Percentiles rank a stretch among this genome's conserved stretches.
Conservation (phyloP, 2,888 invertebrate species). For the Synanthedon formicaeformis region DNA sequence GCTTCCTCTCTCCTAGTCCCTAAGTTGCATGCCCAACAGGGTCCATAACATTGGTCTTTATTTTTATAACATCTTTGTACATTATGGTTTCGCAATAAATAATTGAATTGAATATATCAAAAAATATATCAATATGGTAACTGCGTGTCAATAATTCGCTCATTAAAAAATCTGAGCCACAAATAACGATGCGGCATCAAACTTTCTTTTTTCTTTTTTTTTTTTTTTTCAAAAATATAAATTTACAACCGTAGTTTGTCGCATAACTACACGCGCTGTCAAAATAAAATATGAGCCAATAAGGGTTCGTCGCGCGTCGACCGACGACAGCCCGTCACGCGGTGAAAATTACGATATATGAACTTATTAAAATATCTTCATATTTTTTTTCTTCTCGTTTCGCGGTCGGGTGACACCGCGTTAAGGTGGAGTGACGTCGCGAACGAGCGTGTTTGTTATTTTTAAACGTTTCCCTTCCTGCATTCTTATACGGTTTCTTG, state of each 20-base stretch:
- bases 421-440: slow-evolving; percentile 26
- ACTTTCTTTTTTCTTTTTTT: no score
- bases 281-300: slow-evolving; percentile 68
- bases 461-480: not conserved
- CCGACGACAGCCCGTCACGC: slow-evolving; percentile 61
- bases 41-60: no score
- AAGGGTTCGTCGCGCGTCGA: slow-evolving; percentile 40
- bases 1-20: no score
- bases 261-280: slow-evolving; percentile 41
- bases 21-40: no score
- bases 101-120: no score
- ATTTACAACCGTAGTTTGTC: slow-evolving; percentile 34
- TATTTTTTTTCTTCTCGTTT: slow-evolving; percentile 47
- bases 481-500: not conserved
- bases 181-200: no score
- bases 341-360: slow-evolving; percentile 53
- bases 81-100: no score
- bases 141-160: not conserved
- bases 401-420: slow-evolving; percentile 48
- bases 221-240: not conserved
- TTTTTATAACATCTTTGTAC: no score
- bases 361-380: slow-evolving; percentile 63
- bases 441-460: not conserved
- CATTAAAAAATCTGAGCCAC: not conserved
- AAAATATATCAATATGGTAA: not conserved